A percentile compares a stretch with the other conserved stretches of the same genome.
Evolutionary conservation across 2,888 invertebrate species (phyloP).

Genomic region (Caenorhabditis macrosperma): DNA sequence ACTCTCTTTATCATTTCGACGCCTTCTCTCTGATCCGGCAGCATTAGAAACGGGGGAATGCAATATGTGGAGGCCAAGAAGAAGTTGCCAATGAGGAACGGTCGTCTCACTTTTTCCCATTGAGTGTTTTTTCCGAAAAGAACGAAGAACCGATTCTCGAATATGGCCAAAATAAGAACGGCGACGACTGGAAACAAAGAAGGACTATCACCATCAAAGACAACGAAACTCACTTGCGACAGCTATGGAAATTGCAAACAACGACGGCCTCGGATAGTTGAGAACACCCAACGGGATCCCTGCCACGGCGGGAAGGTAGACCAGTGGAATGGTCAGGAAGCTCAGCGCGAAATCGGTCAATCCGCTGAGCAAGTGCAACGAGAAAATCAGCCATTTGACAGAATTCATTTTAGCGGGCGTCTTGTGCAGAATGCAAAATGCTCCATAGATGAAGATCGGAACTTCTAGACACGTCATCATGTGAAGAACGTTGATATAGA

Average conservation of each 20-base stretch:
- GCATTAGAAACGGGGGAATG: neutral
- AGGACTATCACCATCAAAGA: too few species aligned
- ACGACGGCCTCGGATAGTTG: neutral
- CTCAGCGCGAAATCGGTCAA: neutral
- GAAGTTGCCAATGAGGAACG: neutral
- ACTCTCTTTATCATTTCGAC: neutral
- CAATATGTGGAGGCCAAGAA: neutral
- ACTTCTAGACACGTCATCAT: neutral
- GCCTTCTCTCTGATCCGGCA: neutral
- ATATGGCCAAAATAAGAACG: conserved; percentile 10
- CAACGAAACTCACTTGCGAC: neutral
- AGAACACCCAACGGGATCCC: neutral
- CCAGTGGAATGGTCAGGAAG: neutral
- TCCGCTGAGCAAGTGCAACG: neutral
- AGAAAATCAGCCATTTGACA: neutral
- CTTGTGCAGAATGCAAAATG: neutral
- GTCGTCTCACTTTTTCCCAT: neutral
- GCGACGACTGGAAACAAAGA: conserved; percentile 14
- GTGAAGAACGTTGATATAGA: neutral
- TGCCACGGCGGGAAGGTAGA: neutral
- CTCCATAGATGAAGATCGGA: neutral
- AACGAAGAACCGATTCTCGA: conserved; percentile 37
- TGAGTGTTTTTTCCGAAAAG: conserved; percentile 18
- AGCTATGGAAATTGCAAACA: neutral
- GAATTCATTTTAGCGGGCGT: neutral